A percentile compares a stretch with the other conserved stretches of the same genome.
These are phyloP conservation scores for Watsonalla cultraria DNA, from an alignment of 2,888 invertebrate species.

Conservation along the genomic window DNA sequence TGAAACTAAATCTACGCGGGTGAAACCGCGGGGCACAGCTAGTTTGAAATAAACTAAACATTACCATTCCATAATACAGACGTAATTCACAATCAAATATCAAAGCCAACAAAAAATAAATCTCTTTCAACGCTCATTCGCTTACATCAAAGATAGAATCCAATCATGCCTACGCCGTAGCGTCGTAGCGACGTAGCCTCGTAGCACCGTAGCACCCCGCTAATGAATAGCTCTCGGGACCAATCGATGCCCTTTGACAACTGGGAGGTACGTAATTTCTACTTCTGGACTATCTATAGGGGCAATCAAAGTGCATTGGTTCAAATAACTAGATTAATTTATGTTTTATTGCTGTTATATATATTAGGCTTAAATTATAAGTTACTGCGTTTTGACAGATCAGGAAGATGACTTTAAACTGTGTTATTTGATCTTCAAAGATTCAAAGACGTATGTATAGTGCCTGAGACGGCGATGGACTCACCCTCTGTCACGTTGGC, in stretches of 20 bases:
- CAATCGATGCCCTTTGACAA: constrained; percentile 13
- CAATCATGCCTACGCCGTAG: not conserved
- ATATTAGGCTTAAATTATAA: too few relatives aligned
- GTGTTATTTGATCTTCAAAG: too few relatives aligned
- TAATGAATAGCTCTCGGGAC: constrained; percentile 12
- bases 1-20: too few relatives aligned
- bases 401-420: too few relatives aligned
- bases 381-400: too few relatives aligned
- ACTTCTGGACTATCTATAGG: constrained; percentile 6
- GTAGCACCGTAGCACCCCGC: constrained; percentile 8
- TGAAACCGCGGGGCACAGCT: too few relatives aligned
- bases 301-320: not conserved
- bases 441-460: too few relatives aligned
- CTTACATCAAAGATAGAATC: not conserved
- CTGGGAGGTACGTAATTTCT: constrained; percentile 14
- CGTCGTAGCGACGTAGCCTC: constrained; percentile 10
- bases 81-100: too few relatives aligned
- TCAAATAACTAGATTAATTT: not conserved
- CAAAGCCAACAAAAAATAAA: not conserved
- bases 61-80: too few relatives aligned
- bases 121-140: not conserved
- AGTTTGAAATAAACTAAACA: too few relatives aligned
- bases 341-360: not conserved
- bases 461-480: too few relatives aligned
- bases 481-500: too few relatives aligned